Evolutionary conservation across 2,888 invertebrate species (phyloP).

Genomic region (Empis livida): DNA sequence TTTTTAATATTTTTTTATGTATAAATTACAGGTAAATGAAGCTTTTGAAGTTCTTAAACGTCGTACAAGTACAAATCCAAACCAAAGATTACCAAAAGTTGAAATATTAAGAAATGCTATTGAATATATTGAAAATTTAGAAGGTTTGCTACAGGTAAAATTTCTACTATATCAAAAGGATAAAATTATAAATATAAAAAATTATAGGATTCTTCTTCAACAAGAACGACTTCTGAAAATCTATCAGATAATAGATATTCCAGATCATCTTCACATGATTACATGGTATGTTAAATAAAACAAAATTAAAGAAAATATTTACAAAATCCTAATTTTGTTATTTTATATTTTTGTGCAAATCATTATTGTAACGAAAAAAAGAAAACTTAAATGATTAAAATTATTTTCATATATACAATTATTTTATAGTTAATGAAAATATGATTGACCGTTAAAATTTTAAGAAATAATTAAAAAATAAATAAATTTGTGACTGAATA

Average conservation of each 20-base stretch:
- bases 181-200: not conserved
- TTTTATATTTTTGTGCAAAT: too few relatives aligned
- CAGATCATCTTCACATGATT: slow-evolving; percentile 31
- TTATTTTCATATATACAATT: too few relatives aligned
- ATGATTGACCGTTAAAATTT: too few relatives aligned
- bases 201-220: slow-evolving; percentile 29
- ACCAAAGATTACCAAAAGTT: slow-evolving; percentile 91
- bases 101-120: slow-evolving; percentile 96
- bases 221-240: slow-evolving; percentile 27
- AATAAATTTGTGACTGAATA: too few relatives aligned
- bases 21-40: slow-evolving; percentile 71
- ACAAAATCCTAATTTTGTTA: too few relatives aligned
- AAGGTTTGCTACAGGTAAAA: slow-evolving; percentile 58
- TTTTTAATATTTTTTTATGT: too few relatives aligned
- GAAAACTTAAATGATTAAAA: too few relatives aligned
- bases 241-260: slow-evolving; percentile 27
- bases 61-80: slow-evolving; percentile 88
- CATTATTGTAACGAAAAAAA: too few relatives aligned
- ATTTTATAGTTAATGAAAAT: too few relatives aligned
- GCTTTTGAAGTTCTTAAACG: slow-evolving; percentile 92
- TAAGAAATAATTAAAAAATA: too few relatives aligned
- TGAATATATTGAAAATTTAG: slow-evolving; percentile 89
- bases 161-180: not conserved
- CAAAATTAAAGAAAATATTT: too few relatives aligned
- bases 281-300: slow-evolving; percentile 28